Base-by-base conservation (phyloP, 2,888 invertebrate genomes). In the Anoplius nigerrimus region DNA sequence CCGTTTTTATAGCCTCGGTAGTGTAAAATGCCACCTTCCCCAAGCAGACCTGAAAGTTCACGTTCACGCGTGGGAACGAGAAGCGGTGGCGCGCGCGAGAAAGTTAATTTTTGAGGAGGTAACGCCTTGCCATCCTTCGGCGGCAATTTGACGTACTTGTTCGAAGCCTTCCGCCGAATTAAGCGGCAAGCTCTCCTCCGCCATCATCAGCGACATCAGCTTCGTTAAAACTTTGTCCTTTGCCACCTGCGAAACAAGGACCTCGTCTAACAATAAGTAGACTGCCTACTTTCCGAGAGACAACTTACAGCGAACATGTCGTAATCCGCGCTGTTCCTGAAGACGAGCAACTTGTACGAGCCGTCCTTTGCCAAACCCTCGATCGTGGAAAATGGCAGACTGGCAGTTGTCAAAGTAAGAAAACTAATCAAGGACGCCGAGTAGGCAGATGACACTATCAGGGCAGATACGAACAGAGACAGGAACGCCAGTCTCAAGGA, bases 351-450 rank as follows among this genome's bases (percentile, higher is more conserved):
- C 22, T 67, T 62, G 66, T 87, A 88, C 0, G 82, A 74, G 4
- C 82, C 81, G 6, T 84, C 79, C 0, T 66, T 21, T 4, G 75
- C 75, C 27, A 85, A 86, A 16, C 76, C 85, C 15, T 83, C 76
- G n/a, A 84, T 4, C 11, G 75, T 81, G 8, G 74, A 64, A 59
- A 88, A 88, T 2, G 86, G 85, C 52, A 86, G 62, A 24, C 27
- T 70, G 2, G 69, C 56, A 4, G 70, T 62, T 4, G 64, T 59
- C 5, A 80, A 66, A 1, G 84, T 79, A 21, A 83, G 61, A 22
- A 72, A 84, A 16, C 82, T 83, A 24, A 82, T 83, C 52, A 88
- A 74, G 22, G 82, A 80, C 1, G 83, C 87, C 5, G 86, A 84
- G 61, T 86, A 87, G n/a, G 83, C 78, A 0, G 83, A 76, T 42